These are phyloP conservation scores for Psophia crepitans DNA, from an alignment of 2,113 vertebrate genomes.

Conservation along the genomic window DNA sequence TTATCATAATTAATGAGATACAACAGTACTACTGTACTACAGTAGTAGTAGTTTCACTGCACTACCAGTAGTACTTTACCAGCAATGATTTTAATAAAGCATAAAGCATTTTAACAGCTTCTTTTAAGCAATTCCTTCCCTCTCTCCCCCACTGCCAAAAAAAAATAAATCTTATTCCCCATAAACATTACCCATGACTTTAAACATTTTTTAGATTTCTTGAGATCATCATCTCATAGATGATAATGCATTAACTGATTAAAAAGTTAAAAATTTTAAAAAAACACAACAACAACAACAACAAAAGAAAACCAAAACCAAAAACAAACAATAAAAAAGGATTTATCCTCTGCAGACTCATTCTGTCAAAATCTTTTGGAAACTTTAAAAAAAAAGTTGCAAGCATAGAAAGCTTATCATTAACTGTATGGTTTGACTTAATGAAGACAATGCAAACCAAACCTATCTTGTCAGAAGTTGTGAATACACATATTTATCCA, in stretches of 20 bases:
- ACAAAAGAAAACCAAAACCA: too few species aligned
- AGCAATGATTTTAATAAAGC: background rate
- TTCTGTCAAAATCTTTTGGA: background rate
- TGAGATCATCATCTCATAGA: background rate
- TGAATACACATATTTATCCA: background rate
- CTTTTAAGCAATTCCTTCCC: background rate
- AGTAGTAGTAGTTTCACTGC: background rate
- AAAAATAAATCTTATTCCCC: background rate
- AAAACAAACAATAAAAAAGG: background rate
- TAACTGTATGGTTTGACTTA: background rate
- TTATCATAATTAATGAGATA: background rate
- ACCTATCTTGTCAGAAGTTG: background rate
- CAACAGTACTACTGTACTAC: background rate
- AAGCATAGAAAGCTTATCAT: background rate
- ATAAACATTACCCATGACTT: background rate
- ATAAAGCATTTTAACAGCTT: background rate
- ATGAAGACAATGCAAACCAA: rapidly evolving
- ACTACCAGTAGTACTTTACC: background rate
- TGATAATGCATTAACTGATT: background rate
- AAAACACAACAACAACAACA: too few species aligned
- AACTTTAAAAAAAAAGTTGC: background rate
- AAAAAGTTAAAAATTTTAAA: too few species aligned
- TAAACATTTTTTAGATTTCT: background rate
- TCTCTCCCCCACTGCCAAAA: background rate
- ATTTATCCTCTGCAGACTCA: background rate